These are phyloP conservation scores for Ranitomeya imitator DNA, from an alignment of 2,113 vertebrate species.

Conservation along the genomic window DNA sequence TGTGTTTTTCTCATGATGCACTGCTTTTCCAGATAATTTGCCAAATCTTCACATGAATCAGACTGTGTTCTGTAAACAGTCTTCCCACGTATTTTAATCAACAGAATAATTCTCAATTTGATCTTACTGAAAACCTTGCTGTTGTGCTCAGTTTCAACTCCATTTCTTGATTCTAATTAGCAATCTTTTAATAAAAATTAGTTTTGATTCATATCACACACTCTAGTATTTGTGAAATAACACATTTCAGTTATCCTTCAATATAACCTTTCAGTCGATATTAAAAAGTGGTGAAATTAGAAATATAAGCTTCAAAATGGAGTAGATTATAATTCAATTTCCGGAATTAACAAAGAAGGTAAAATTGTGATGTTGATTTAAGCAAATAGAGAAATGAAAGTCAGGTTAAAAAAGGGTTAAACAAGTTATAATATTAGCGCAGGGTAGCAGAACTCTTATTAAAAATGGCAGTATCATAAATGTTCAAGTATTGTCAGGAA, in stretches of 20 bases:
- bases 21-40: conserved; percentile 26
- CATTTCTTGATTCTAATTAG: conserved; percentile 7
- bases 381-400: neutral
- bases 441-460: conserved; percentile 78
- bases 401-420: conserved; percentile 73
- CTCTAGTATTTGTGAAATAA: neutral
- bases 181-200: conserved; percentile 30
- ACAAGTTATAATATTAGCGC: conserved; percentile 71
- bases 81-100: conserved; percentile 53
- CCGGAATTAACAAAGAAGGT: neutral
- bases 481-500: conserved; percentile 86
- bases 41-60: conserved; percentile 46
- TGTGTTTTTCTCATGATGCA: neutral
- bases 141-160: conserved; percentile 11
- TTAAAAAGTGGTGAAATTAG: conserved; percentile 23
- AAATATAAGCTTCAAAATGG: conserved; percentile 1
- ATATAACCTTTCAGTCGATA: neutral
- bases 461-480: conserved; percentile 84
- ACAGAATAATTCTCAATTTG: conserved; percentile 47
- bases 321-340: conserved; percentile 22
- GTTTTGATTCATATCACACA: conserved; percentile 28
- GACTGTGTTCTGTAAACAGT: conserved; percentile 49
- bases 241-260: neutral
- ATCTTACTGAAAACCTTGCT: conserved; percentile 24
- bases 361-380: neutral